Conservation (phyloP, 2,113 vertebrate species). For the Aleadryas rufinucha region DNA sequence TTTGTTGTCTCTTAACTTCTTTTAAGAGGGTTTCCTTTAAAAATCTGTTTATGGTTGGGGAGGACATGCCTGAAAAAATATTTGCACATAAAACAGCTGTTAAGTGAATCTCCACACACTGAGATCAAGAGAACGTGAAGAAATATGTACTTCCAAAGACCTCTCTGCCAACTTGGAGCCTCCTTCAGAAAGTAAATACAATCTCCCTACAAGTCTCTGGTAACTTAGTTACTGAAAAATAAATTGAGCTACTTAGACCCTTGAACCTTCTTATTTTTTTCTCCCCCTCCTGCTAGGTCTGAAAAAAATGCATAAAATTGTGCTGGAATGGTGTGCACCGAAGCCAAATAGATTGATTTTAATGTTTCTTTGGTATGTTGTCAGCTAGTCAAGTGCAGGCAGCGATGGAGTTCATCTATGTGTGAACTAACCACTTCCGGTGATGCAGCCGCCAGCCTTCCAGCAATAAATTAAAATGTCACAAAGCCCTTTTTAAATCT, state of each 20-base stretch:
- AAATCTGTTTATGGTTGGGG: slow-evolving; percentile 72
- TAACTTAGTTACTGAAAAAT: slow-evolving; percentile 83
- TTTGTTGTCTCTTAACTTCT: slow-evolving; percentile 60
- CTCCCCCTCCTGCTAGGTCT: background rate
- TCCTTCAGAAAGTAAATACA: slow-evolving; percentile 76
- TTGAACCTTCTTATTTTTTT: slow-evolving; percentile 48
- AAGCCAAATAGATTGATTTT: slow-evolving; percentile 40
- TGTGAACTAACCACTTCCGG: slow-evolving; percentile 35
- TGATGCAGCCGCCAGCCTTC: background rate
- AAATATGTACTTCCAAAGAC: slow-evolving; percentile 79
- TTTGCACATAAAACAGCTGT: slow-evolving; percentile 80
- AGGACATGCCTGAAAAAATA: slow-evolving; percentile 86
- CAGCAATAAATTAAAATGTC: background rate
- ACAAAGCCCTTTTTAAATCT: background rate
- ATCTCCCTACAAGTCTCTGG: slow-evolving; percentile 69
- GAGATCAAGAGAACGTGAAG: slow-evolving; percentile 80
- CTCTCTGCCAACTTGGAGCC: slow-evolving; percentile 77
- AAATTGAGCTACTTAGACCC: slow-evolving; percentile 75
- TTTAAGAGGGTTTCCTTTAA: slow-evolving; percentile 58
- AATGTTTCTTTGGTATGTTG: slow-evolving; percentile 48
- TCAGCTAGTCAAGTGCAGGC: background rate
- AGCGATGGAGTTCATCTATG: background rate
- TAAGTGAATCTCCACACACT: slow-evolving; percentile 77
- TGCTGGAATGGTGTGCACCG: slow-evolving; percentile 9
- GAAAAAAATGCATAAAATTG: slow-evolving; percentile 59